A percentile compares a stretch with the other conserved stretches of the same genome.
These are phyloP conservation scores for Calephelis virginiensis DNA, from an alignment of 1,140 invertebrate species.

Conservation along the genomic window DNA sequence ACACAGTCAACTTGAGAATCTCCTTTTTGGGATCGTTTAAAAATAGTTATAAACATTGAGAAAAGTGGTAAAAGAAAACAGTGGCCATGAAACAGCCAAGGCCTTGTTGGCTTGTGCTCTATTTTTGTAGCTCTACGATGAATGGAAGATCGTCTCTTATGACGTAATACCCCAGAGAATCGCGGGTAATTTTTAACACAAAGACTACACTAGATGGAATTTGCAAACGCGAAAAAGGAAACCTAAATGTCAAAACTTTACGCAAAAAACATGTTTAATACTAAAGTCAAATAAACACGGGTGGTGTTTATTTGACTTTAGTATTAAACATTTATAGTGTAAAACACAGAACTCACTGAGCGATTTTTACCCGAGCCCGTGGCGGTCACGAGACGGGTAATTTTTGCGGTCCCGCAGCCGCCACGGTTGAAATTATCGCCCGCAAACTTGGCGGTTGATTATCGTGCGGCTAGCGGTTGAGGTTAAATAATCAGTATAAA, in stretches of 20 bases:
- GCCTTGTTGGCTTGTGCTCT: constrained; percentile 8
- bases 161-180: constrained; percentile 11
- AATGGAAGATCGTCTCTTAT: constrained; percentile 8
- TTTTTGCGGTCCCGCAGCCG: too few species aligned
- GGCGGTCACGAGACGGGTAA: too few species aligned
- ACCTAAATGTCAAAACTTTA: neutral
- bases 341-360: too few species aligned
- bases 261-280: neutral
- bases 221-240: constrained; percentile 11
- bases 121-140: constrained; percentile 10
- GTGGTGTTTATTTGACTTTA: too few species aligned
- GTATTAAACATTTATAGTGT: too few species aligned
- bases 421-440: too few species aligned
- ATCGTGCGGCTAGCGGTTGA: too few species aligned
- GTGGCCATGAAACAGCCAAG: constrained; percentile 8
- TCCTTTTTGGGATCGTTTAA: neutral
- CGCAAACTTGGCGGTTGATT: too few species aligned
- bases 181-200: constrained; percentile 12
- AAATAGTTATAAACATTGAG: neutral
- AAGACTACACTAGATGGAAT: constrained; percentile 10
- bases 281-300: too few species aligned
- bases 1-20: too few species aligned
- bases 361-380: too few species aligned
- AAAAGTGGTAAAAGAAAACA: neutral
- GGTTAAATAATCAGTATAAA: too few species aligned